Evolutionary conservation across 2,888 invertebrate genomes (phyloP), one percentile per base, ranked within the genome.

Genomic region (Flexamia atlantica): DNA sequence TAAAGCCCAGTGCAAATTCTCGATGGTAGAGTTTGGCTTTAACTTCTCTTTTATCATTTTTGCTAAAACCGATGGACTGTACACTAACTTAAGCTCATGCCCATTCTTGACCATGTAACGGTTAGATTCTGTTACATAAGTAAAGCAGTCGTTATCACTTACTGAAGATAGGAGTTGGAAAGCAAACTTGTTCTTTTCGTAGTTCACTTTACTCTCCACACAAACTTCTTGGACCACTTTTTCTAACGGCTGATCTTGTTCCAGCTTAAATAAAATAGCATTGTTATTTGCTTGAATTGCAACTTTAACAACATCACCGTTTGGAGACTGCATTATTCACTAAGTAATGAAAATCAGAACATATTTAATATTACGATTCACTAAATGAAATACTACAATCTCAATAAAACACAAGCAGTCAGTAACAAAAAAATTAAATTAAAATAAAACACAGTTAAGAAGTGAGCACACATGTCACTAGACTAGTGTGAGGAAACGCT

Each of bases 71-170:
- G 40, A 14, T 14, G 84, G 50, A 42, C 82, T 82, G 36, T 82
- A 84, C 2, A 84, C 82, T n/a, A 84, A 46, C 36, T 74, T 82
- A 17, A 84, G 53, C 60, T 84, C 84, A 42, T 60, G 72, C 28
- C 84, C 84, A 50, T 84, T 82, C n/a, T 81, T 74, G 25, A 84
- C 79, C 23, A 82, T 84, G 20, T 82, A 68, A 25, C 82, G 81
- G 28, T 84, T 84, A 12, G 30, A 46, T 25, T 84, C 84, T 53
- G 84, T 84, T 42, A 84, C 76, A 50, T 82, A 84, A 23, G 40
- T 60, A 76, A 57, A 60, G 14, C 25, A 10, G 20, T 60, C 28
- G 40, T n/a, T 30, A 14, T 82, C 64, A 74, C 28, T 68, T 14
- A 46, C 76, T 23, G n/a, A 28, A 20, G 64, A 25, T 32, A 82